phyloP scores from a whole-genome alignment of 2,797 vertebrate species.

The Premnoplex brunnescens region DNA sequence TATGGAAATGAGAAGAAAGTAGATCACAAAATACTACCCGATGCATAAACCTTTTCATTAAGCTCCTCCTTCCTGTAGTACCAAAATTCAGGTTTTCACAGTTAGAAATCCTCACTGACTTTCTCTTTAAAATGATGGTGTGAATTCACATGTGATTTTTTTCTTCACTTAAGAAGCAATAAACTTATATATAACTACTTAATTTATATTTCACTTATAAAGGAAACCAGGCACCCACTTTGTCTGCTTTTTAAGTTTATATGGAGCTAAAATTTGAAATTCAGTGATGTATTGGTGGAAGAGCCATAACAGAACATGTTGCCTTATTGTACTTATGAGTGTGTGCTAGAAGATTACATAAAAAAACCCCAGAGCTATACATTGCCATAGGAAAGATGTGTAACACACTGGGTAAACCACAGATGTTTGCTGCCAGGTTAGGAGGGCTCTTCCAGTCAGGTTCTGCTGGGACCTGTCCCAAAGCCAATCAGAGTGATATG shows the following conservation, averaged over 20 bases:
- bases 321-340: background rate
- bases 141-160: background rate
- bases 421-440: background rate
- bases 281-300: background rate
- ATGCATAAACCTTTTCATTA: background rate
- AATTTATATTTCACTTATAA: background rate
- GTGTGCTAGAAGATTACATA: background rate
- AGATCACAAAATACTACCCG: background rate
- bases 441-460: background rate
- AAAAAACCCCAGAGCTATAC: background rate
- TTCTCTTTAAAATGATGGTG: background rate
- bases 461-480: background rate
- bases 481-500: background rate
- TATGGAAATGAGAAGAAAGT: conserved; percentile 12
- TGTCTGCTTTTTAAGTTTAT: background rate
- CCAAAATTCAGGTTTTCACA: background rate
- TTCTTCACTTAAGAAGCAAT: background rate
- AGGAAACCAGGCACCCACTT: background rate
- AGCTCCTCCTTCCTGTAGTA: background rate
- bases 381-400: background rate
- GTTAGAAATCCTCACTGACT: background rate
- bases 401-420: background rate
- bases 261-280: background rate
- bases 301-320: background rate
- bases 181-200: background rate